phyloP scores from a whole-genome alignment of 2,888 invertebrate species.

The Melanotus villosus region DNA sequence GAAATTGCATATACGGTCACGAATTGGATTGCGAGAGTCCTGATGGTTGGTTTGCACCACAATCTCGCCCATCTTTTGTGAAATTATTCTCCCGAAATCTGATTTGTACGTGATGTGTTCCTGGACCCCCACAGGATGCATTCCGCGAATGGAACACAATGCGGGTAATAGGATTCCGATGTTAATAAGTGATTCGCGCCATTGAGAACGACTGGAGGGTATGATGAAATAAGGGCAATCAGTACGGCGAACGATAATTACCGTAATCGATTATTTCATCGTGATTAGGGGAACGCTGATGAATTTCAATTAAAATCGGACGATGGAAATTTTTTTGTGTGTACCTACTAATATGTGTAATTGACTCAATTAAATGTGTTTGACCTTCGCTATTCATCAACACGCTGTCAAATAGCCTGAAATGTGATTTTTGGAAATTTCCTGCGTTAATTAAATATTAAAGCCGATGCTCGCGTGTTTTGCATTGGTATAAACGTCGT shows the following conservation, averaged over 20 bases:
- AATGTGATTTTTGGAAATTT: too few species aligned
- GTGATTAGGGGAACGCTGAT: neutral
- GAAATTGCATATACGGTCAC: constrained; percentile 5
- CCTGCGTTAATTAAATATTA: too few species aligned
- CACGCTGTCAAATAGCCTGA: too few species aligned
- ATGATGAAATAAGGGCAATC: neutral
- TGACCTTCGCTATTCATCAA: too few species aligned
- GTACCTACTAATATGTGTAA: too few species aligned
- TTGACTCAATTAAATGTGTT: too few species aligned
- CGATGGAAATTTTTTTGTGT: neutral
- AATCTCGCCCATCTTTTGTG: too few species aligned
- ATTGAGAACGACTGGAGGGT: neutral
- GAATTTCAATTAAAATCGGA: neutral
- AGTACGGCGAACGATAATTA: constrained; percentile 5
- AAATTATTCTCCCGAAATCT: neutral
- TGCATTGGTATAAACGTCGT: too few species aligned
- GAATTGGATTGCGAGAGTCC: neutral
- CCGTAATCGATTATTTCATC: constrained; percentile 1
- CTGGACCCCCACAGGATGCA: neutral
- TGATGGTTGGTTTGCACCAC: neutral
- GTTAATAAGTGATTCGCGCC: neutral
- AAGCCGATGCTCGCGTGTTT: too few species aligned
- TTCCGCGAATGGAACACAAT: too few species aligned
- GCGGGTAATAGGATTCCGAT: neutral
- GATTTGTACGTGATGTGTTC: neutral